Conservation (phyloP, 2,113 vertebrate species). For the Chaetops frenatus region DNA sequence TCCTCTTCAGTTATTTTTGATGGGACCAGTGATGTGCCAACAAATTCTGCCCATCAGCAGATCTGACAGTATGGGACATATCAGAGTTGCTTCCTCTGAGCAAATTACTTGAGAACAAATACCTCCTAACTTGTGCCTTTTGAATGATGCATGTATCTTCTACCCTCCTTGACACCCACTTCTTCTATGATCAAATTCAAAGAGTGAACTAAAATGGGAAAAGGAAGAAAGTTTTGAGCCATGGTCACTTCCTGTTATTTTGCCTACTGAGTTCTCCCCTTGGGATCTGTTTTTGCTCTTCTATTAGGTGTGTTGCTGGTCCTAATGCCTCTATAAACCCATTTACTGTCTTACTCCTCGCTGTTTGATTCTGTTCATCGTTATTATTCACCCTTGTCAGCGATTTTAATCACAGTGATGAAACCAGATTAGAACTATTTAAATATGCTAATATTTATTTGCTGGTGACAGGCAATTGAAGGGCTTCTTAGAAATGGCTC, state of each 20-base stretch:
- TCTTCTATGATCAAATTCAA: background rate
- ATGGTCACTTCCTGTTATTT: background rate
- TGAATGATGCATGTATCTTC: background rate
- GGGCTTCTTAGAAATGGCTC: slow-evolving; percentile 28
- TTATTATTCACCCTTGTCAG: slow-evolving; percentile 24
- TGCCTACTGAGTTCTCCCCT: background rate
- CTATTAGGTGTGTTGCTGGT: background rate
- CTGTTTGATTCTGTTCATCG: background rate
- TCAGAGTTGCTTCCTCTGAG: background rate
- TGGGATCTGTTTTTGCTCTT: background rate
- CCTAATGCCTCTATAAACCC: background rate
- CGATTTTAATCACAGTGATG: slow-evolving; percentile 54
- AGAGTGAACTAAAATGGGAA: background rate
- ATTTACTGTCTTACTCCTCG: background rate
- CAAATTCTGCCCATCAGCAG: background rate
- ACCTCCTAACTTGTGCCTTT: background rate
- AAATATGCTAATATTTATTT: slow-evolving; percentile 62
- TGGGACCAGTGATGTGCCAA: background rate
- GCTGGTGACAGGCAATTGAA: slow-evolving; percentile 16
- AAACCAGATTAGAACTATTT: slow-evolving; percentile 58
- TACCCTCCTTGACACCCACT: background rate
- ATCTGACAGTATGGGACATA: background rate
- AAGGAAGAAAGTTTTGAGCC: background rate
- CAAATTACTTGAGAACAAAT: background rate
- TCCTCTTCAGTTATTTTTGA: background rate